Base-by-base conservation (phyloP, 2,113 vertebrate species). In the Triplophysa rosa region DNA sequence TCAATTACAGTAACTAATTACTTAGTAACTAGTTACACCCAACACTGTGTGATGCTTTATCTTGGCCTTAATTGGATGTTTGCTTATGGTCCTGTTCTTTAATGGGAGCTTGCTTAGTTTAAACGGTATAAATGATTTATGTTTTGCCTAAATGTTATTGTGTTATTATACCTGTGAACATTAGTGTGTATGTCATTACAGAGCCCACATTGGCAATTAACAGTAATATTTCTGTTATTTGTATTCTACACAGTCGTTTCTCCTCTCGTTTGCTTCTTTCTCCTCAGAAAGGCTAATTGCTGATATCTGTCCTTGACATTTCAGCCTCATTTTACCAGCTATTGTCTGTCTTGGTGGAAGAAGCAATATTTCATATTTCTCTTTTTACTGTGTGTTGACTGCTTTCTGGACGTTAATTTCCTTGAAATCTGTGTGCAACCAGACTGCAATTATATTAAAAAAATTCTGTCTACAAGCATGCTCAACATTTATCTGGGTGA, bases 271-370 rank as follows among this genome's bases (percentile, higher is more conserved):
- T 69, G 64, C 54, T 9, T 67, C 56, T 33, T 74, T 75, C 17
- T 69, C 77, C 67, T 74, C 26, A 64, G 54, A 64, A 29, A 54
- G 65, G n/a, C 40, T 17, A 33, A 64, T 47, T 67, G 70, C 29
- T 74, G 64, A 49, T 80, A 59, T 69, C 67, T 63, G 82, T 58
- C 78, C 77, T 65, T 83, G 78, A 83, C 73, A 83, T 83, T 83
- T 83, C 64, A 67, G 21, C 24, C 17, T 33, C 47, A 68, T 83
- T 69, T 68, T 64, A 66, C 56, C 13, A 68, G 49, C 58, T 19
- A 26, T 37, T 64, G 65, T 70, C 59, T 62, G 62, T 54, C 26
- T 59, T 64, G 45, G 16, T 42, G 12, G 17, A 42, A 61, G 24
- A 37, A 24, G 42, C 42, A 49, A 13, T 74, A 45, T 74, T 56